Base-by-base conservation (phyloP, 1,140 invertebrate genomes). In the Phenacoccus solenopsis region DNA sequence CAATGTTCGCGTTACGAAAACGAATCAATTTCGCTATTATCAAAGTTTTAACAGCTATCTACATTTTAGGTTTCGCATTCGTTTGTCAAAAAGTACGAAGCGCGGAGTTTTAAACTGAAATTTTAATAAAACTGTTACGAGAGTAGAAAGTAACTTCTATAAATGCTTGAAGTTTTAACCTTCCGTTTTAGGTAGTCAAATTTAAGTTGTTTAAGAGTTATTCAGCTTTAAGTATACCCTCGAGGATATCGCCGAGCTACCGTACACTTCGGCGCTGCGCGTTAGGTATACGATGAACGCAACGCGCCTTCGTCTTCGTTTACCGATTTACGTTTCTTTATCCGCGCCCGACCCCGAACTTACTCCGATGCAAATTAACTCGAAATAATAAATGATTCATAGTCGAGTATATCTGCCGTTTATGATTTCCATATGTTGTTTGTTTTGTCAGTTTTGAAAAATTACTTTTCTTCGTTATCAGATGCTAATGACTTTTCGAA, bases 91-190 rank as follows among this genome's bases (percentile, higher is more conserved):
- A 49, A 49, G 38, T 9, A 49, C 16, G 20, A 16, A 49, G 16
- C 3, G 13, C 5, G 30, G 38, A 49, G 38, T 49, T 49, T 49
- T 49, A 16, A 49, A 49, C 38, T 49, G 5, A 49, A 49, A 49
- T 49, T 49, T 49, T 49, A 49, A 49, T 49, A 49, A 49, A 49
- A 49, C 38, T 49, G 38, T 49, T 49, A 49, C 38, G 38, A 49
- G 4, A 16, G n/a, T n/a, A 49, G 38, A 49, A 49, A 49, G 38
- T 49, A 49, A 49, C 38, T 49, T 49, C 38, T 49, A 49, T n/a
- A 49, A 49, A 49, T 49, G 38, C 38, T 49, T 49, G 12, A 49
- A 49, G 38, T 49, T 49, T 5, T 49, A 49, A 49, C 38, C 38
- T 49, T 49, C 38, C 38, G 38, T 49, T 49, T 49, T 49, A 49